A percentile compares a stretch with the other conserved stretches of the same genome.
These are phyloP conservation scores for Drosophila santomea DNA, from an alignment of 1,140 invertebrate species.

Conservation along the genomic window DNA sequence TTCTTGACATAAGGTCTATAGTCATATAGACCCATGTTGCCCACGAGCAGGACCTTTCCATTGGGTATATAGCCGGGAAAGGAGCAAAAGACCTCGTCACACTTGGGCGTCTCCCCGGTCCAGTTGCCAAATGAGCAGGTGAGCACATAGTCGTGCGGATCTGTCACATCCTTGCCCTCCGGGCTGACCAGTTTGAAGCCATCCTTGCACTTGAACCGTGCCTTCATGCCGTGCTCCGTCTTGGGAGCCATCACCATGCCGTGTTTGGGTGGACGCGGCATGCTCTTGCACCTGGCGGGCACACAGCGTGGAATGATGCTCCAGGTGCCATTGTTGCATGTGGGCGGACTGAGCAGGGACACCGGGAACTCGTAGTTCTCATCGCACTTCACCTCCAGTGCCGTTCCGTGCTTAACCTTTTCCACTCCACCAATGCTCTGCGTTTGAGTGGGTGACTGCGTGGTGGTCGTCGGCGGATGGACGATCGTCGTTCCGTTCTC, in stretches of 20 bases:
- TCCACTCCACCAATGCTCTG: slow-evolving; percentile 86
- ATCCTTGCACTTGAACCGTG: slow-evolving; percentile 96
- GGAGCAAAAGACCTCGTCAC: slow-evolving; percentile 96
- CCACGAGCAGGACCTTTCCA: slow-evolving; percentile 96
- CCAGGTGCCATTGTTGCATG: slow-evolving; percentile 98
- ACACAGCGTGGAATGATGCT: slow-evolving; percentile 95
- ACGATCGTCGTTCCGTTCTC: slow-evolving; percentile 84
- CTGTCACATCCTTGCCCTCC: slow-evolving; percentile 85
- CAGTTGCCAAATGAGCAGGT: slow-evolving; percentile 97
- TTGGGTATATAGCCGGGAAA: slow-evolving; percentile 96
- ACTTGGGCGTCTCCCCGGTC: slow-evolving; percentile 93
- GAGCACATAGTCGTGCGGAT: slow-evolving; percentile 87
- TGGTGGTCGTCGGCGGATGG: slow-evolving; percentile 85
- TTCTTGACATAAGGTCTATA: slow-evolving; percentile 98
- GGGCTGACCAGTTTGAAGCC: slow-evolving; percentile 93
- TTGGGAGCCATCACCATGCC: slow-evolving; percentile 98
- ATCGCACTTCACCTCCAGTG: slow-evolving; percentile 94
- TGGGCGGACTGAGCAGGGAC: slow-evolving; percentile 82
- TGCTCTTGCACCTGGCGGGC: slow-evolving; percentile 94
- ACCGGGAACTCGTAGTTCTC: slow-evolving; percentile 92
- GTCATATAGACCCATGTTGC: slow-evolving; percentile 98
- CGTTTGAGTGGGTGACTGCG: slow-evolving; percentile 85
- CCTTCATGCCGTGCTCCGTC: slow-evolving; percentile 97
- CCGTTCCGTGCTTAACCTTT: slow-evolving; percentile 92
- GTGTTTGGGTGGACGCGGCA: slow-evolving; percentile 94